A percentile compares a stretch with the other conserved stretches of the same genome.
Evolutionary conservation across 2,113 vertebrate species (phyloP).

Genomic region (human): DNA sequence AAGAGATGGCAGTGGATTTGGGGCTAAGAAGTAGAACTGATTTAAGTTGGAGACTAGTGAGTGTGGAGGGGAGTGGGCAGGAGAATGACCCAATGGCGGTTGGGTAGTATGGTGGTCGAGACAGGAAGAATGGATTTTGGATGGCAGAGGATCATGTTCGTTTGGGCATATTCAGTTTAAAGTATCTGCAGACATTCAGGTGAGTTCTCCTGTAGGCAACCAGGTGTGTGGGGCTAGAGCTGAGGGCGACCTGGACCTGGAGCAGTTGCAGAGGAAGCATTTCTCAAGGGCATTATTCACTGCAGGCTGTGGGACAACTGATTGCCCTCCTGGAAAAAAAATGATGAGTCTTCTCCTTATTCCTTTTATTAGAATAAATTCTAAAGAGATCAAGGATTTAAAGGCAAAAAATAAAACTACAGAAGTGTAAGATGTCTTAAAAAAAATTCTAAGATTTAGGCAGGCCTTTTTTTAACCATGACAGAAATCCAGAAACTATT

Average conservation of each 20-base stretch:
- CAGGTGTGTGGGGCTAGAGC: background rate
- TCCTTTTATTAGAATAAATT: background rate
- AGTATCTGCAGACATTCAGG: background rate
- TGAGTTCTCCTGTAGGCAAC: background rate
- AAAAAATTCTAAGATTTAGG: background rate
- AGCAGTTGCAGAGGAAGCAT: background rate
- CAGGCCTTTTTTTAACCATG: background rate
- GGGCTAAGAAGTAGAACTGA: background rate
- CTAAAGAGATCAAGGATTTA: background rate
- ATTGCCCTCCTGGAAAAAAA: background rate
- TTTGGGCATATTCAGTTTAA: background rate
- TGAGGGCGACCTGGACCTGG: background rate
- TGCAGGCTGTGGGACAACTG: background rate
- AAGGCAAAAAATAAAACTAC: background rate
- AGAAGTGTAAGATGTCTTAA: constrained; percentile 25
- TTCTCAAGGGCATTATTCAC: rapidly evolving
- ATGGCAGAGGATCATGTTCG: background rate
- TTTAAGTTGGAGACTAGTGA: background rate
- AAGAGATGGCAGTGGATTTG: no score
- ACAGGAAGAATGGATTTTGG: background rate
- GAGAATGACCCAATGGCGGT: background rate
- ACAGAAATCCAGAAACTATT: constrained; percentile 7
- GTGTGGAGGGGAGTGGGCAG: rapidly evolving
- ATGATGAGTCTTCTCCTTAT: background rate
- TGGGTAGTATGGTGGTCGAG: background rate